Percentiles rank a stretch among this genome's conserved stretches.
phyloP scores from a whole-genome alignment of 1,140 invertebrate genomes.

The Lamellibrachia luymesi region DNA sequence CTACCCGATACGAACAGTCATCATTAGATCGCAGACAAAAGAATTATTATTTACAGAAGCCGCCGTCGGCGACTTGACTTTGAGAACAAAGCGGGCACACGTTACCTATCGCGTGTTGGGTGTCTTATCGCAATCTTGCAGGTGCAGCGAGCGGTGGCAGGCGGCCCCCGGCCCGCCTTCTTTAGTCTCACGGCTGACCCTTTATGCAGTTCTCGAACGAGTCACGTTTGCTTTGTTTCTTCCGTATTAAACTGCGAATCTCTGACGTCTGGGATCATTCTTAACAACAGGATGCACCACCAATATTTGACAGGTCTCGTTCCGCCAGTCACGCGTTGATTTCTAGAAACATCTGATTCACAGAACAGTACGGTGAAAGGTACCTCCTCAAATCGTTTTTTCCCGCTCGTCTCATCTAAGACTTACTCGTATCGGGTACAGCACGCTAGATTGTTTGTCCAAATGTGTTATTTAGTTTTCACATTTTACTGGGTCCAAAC shows the following conservation, averaged over 20 bases:
- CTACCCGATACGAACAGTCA: neutral
- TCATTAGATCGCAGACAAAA: neutral
- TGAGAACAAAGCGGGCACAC: neutral
- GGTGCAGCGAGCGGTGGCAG: neutral
- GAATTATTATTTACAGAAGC: neutral
- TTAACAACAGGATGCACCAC: neutral
- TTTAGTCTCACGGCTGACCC: neutral
- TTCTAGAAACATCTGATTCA: neutral
- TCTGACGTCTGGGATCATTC: neutral
- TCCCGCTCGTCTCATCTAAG: neutral
- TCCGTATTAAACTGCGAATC: neutral
- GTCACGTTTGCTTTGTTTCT: neutral
- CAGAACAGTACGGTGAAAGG: neutral
- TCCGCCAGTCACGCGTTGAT: neutral
- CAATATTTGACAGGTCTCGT: neutral
- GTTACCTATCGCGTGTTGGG: neutral
- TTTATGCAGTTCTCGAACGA: neutral
- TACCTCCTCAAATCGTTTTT: neutral
- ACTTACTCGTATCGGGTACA: too few species aligned
- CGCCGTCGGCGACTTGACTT: neutral
- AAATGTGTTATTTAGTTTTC: too few species aligned
- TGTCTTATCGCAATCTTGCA: neutral
- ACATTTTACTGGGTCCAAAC: too few species aligned
- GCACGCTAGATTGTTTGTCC: too few species aligned
- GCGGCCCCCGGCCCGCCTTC: neutral